phyloP scores from a whole-genome alignment of 2,888 invertebrate species.

The Thereva nobilitata region DNA sequence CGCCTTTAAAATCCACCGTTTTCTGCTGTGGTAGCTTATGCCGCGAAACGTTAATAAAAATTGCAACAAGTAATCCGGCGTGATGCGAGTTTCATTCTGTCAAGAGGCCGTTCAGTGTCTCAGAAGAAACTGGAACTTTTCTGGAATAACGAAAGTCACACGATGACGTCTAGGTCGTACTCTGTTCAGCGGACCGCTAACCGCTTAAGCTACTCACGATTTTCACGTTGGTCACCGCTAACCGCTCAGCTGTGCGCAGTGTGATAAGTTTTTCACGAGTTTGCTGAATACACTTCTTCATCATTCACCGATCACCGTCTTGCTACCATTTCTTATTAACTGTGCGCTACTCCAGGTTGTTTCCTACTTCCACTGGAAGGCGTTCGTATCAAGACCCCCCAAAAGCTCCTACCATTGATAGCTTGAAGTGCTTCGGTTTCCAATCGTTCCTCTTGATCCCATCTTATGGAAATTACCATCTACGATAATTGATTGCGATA shows the following conservation, averaged over 20 bases:
- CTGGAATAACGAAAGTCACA: slow-evolving; percentile 37
- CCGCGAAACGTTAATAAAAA: too few relatives aligned
- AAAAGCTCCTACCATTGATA: neutral
- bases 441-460: slow-evolving; percentile 1
- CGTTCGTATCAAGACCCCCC: neutral
- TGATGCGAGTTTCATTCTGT: slow-evolving; percentile 24
- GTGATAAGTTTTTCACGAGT: neutral
- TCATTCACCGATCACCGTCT: slow-evolving; percentile 10
- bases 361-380: slow-evolving; percentile 15
- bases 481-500: slow-evolving; percentile 16
- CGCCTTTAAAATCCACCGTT: neutral
- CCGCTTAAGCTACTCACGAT: slow-evolving; percentile 18
- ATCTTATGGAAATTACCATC: slow-evolving; percentile 1
- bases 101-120: slow-evolving; percentile 12
- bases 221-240: neutral
- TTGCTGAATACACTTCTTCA: neutral
- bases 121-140: slow-evolving; percentile 36
- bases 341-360: neutral
- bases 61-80: slow-evolving; percentile 11
- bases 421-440: neutral
- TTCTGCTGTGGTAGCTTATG: neutral
- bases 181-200: slow-evolving; percentile 27
- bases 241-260: slow-evolving; percentile 10
- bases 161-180: slow-evolving; percentile 37
- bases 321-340: slow-evolving; percentile 4